Evolutionary conservation across 2,113 vertebrate genomes (phyloP), one percentile per base, ranked within the genome.

Genomic region (Microtus richardsoni): DNA sequence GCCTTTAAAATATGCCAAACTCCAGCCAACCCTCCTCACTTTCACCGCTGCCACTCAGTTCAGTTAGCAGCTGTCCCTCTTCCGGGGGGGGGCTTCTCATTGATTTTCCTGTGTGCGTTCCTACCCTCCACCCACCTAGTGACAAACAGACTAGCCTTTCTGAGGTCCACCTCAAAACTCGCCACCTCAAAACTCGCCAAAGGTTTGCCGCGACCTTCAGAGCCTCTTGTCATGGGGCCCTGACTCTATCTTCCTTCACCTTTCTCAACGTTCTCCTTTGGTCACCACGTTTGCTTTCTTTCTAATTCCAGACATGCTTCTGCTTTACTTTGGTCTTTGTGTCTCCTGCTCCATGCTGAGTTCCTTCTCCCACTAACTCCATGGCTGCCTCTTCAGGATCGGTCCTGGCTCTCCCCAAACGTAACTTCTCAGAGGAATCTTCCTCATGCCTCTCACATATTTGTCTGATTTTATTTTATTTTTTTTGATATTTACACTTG

Each of bases 201-300:
- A 36, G 68, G 5, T n/a, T 89, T 93, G 41, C 75, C 41, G 14
- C 16, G 41, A 60, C 22, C 39, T 44, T 54, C n/a, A 64, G 21
- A 24, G 30, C 1, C 80, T 88, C 41, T 22, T n/a, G 54, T 58
- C 49, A 60, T 1, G 3, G 64, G 21, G 22, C 5, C 52, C 30
- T 66, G 11, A 39, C 26, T 83, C 1, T 91, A n/a, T 58, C 14
- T 90, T 62, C 44, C 30, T 80, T 62, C 5, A 19, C 24, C 41
- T 71, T 70, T 44, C 26, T 89, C n/a, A 94, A 7, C 4, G 47
- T 96, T 84, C 68, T 88, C 33, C 82, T 41, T 73, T 78, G 44
- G 83, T 93, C 54, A 80, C 28, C 91, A 89, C 58, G 58, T 10
- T 52, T 39, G 36, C 41, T 95, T 86, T 33, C 73, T 39, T 94